These are phyloP conservation scores for Tinamus major DNA, from an alignment of 2,797 vertebrate genomes.

Conservation along the genomic window DNA sequence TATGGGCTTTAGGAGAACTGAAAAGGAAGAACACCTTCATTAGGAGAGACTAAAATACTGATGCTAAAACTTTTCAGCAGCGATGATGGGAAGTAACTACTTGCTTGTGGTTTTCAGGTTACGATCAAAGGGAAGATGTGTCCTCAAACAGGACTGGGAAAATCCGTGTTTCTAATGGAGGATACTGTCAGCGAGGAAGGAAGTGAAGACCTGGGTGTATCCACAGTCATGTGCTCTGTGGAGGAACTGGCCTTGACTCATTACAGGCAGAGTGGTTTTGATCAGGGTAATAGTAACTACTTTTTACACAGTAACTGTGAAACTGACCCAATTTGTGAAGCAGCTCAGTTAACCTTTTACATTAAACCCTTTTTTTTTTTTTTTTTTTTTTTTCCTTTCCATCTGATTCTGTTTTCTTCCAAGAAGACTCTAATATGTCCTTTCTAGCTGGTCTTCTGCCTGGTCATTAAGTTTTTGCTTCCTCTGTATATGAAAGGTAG, in stretches of 20 bases:
- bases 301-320: neutral
- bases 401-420: neutral
- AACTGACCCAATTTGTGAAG: neutral
- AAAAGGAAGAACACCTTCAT: neutral
- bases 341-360: neutral
- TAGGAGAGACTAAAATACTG: neutral
- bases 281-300: conserved; percentile 85
- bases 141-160: conserved; percentile 90
- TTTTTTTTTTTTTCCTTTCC: no score
- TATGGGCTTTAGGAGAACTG: neutral
- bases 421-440: neutral
- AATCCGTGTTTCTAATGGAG: conserved; percentile 90
- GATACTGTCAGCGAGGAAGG: conserved; percentile 47
- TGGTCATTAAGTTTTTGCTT: neutral
- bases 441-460: neutral
- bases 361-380: neutral
- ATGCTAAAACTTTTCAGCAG: neutral
- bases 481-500: neutral
- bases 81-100: conserved; percentile 5
- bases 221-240: conserved; percentile 92
- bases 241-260: conserved; percentile 91
- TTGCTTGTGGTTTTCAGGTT: conserved; percentile 80
- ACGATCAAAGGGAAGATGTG: conserved; percentile 94
- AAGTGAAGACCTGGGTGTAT: conserved; percentile 22
- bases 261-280: conserved; percentile 89